Evolutionary conservation across 1,140 invertebrate genomes (phyloP).

Genomic region (Cotesia typhae): DNA sequence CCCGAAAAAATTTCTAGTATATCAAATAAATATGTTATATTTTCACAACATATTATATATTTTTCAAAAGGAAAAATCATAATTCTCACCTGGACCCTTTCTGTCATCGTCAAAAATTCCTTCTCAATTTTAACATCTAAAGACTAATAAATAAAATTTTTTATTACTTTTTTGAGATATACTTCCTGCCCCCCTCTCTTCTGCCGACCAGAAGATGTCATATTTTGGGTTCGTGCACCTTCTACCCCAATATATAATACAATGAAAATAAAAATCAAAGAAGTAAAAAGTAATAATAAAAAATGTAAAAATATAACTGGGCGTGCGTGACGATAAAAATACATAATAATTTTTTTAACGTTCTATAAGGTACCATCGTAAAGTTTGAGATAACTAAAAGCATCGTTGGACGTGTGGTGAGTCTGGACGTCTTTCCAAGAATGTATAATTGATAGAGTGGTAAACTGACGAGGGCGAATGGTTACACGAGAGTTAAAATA

Average conservation of each 20-base stretch:
- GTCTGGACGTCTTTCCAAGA: constrained; percentile 34
- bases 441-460: constrained; percentile 58
- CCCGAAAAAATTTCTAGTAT: constrained; percentile 6
- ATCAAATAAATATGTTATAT: neutral
- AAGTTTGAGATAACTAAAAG: constrained; percentile 37
- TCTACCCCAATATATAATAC: too few species aligned
- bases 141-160: constrained; percentile 5
- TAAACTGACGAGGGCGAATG: constrained; percentile 46
- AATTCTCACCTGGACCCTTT: constrained; percentile 19
- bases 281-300: constrained; percentile 12
- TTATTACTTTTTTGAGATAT: constrained; percentile 5
- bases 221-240: too few species aligned
- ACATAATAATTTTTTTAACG: constrained; percentile 15
- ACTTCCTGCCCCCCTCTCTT: too few species aligned
- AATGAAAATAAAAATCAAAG: neutral
- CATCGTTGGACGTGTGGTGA: constrained; percentile 28
- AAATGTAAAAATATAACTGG: neutral
- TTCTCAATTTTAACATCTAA: neutral
- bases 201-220: too few species aligned
- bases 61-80: too few species aligned
- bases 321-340: neutral
- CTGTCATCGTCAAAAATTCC: neutral
- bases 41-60: neutral
- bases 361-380: constrained; percentile 27
- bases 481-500: constrained; percentile 12